Evolutionary conservation across 2,888 invertebrate genomes (phyloP).

Genomic region (Schizotus pectinicornis): DNA sequence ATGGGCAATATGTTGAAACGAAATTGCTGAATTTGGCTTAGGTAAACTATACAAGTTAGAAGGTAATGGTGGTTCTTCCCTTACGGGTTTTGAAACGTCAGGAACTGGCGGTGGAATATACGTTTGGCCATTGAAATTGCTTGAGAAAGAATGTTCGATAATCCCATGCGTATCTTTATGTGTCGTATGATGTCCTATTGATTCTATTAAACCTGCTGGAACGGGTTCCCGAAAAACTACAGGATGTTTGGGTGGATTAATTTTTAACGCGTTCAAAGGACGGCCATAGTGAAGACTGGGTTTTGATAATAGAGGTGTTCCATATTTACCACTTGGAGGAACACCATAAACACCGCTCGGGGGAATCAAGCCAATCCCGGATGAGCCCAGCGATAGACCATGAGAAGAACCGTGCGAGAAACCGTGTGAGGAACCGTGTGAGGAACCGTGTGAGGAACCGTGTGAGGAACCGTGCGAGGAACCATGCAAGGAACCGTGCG

Average conservation of each 20-base stretch:
- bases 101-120: slow-evolving; percentile 71
- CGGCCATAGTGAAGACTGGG: slow-evolving; percentile 47
- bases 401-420: slow-evolving; percentile 23
- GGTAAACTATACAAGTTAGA: slow-evolving; percentile 63
- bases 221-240: slow-evolving; percentile 78
- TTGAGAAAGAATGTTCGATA: slow-evolving; percentile 60
- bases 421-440: slow-evolving; percentile 8
- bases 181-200: slow-evolving; percentile 68
- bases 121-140: slow-evolving; percentile 52
- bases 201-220: slow-evolving; percentile 72
- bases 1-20: slow-evolving; percentile 58
- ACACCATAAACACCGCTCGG: slow-evolving; percentile 69
- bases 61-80: slow-evolving; percentile 60
- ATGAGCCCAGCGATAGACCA: slow-evolving; percentile 36
- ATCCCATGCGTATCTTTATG: slow-evolving; percentile 67
- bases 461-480: slow-evolving; percentile 12
- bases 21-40: slow-evolving; percentile 58
- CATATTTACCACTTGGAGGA: slow-evolving; percentile 62
- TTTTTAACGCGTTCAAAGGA: slow-evolving; percentile 53
- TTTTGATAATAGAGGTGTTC: slow-evolving; percentile 52
- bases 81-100: slow-evolving; percentile 54
- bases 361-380: slow-evolving; percentile 61
- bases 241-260: slow-evolving; percentile 64
- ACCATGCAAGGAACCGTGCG: slow-evolving; percentile 8
- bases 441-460: slow-evolving; percentile 30